These are phyloP conservation scores for Ibycter americanus DNA, from an alignment of 2,797 vertebrate species.

Conservation along the genomic window DNA sequence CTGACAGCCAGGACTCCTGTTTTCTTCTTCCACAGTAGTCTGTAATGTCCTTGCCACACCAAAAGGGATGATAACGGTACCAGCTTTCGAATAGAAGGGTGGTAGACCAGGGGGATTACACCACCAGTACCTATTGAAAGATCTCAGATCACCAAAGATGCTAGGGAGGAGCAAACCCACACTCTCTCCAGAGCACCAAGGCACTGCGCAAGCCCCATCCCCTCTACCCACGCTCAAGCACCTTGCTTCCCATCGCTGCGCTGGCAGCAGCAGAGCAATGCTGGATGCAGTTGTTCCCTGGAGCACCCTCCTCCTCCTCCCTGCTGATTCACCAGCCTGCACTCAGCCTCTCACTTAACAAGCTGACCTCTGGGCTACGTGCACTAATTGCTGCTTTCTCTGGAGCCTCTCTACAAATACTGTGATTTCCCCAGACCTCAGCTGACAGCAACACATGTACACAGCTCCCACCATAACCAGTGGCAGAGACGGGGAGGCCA, in stretches of 20 bases:
- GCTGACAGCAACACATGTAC: not conserved
- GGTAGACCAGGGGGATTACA: not conserved
- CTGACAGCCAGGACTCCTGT: not conserved
- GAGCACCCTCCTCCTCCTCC: not conserved
- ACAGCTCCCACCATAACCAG: not conserved
- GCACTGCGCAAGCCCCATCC: not conserved
- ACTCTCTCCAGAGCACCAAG: not conserved
- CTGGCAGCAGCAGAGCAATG: not conserved
- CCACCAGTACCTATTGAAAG: not conserved
- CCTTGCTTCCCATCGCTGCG: not conserved
- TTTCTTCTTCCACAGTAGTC: not conserved
- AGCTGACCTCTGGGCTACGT: not conserved
- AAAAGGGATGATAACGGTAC: rapidly evolving
- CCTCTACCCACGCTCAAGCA: not conserved
- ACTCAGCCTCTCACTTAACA: not conserved
- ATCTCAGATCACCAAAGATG: not conserved
- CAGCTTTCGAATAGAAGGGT: not conserved
- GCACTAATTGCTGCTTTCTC: not conserved
- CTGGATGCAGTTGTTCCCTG: not conserved
- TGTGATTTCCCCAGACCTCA: not conserved
- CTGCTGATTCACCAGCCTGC: not conserved
- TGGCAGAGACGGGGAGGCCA: not conserved
- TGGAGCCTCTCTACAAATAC: not conserved
- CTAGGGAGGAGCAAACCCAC: not conserved
- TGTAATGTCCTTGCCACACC: rapidly evolving